phyloP scores from a whole-genome alignment of 2,113 vertebrate genomes.

The Crocuta crocuta region DNA sequence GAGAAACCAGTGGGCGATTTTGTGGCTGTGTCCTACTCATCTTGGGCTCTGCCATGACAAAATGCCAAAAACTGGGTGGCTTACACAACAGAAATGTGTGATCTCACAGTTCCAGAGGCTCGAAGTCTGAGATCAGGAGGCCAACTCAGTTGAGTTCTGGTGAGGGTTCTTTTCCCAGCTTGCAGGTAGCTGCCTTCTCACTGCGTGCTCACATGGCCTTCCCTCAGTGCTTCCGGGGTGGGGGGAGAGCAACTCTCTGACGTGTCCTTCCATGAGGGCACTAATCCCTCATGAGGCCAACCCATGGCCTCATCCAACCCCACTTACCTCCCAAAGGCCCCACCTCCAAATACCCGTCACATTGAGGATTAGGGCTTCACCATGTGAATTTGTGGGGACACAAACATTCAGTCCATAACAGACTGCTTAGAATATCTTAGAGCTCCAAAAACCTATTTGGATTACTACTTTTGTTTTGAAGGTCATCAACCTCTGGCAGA shows the following conservation, averaged over 20 bases:
- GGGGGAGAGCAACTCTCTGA: neutral
- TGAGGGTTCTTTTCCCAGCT: neutral
- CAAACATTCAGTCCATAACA: neutral
- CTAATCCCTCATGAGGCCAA: neutral
- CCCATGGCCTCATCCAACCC: neutral
- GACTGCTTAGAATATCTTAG: neutral
- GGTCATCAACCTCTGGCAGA: neutral
- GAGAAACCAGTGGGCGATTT: neutral
- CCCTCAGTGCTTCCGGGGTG: neutral
- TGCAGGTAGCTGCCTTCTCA: neutral
- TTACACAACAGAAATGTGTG: neutral
- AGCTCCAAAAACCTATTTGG: neutral
- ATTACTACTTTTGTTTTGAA: neutral
- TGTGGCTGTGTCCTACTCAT: neutral
- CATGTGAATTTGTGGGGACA: neutral
- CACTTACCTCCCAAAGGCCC: neutral
- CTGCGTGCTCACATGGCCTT: neutral
- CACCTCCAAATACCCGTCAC: neutral
- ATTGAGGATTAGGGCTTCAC: neutral
- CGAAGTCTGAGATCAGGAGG: neutral
- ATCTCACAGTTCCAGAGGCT: neutral
- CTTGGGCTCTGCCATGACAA: neutral
- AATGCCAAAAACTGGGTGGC: neutral
- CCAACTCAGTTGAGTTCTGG: neutral
- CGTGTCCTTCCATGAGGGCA: neutral